Evolutionary conservation across 2,888 invertebrate species (phyloP), one percentile per base, ranked within the genome.

Genomic region (Rhagium mordax): DNA sequence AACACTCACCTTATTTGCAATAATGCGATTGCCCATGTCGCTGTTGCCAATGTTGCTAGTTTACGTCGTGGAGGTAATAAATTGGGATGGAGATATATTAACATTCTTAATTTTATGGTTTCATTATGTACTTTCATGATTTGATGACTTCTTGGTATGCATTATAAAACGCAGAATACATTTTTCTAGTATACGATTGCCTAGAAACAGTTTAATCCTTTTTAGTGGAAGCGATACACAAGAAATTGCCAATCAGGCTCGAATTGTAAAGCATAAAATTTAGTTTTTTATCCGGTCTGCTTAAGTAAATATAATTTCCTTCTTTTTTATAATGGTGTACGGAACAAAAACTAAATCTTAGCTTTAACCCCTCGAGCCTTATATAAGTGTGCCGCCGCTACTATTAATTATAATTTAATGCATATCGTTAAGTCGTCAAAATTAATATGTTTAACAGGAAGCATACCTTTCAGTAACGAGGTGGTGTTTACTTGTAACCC

Each of bases 21-120:
- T 95, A 81, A 93, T 98, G 87, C 92, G 96, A 86, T 91, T 97
- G 88, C 97, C 97, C 72, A 90, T 98, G 89, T 93, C 94, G 81
- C 91, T 96, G 87, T 90, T 97, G 83, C 95, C 95, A 57, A 90
- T 94, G 90, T 89, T 94, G 88, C 89, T 94, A 84, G 94, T 94
- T 80, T 93, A 91, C 84, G 89, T 90, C 79, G 91, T 94, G 76
- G 94, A 95, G 94, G 95, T 95, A 93, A 90, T 74, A 33, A 72
- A 65, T 21, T 21, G n/a, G 13, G 27, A 53, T 48, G 51, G 61
- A 70, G 21, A 49, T 33, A 64, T 51, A 72, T 71, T 65, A 18
- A 51, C 27, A 13, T 33, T 29, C n/a, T 41, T 41, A 41, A 41
- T 41, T 41, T 41, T 41, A 41, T 41, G 41, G n/a, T 41, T 41